A percentile compares a stretch with the other conserved stretches of the same genome.
phyloP scores from a whole-genome alignment of 2,113 vertebrate species.

The Catharus bicknelli region DNA sequence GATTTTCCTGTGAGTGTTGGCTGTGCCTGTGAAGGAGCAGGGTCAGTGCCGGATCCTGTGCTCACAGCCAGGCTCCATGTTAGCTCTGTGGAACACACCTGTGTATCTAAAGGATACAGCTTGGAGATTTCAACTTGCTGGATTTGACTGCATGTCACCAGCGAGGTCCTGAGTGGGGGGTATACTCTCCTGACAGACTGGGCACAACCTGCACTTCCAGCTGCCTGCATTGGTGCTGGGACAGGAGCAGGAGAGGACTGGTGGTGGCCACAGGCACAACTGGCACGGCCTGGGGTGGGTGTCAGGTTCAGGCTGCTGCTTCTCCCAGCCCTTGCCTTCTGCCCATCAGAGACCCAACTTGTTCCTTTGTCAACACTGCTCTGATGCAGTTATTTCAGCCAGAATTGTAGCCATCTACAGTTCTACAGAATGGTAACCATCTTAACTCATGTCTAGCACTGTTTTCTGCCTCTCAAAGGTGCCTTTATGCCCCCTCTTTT shows the following conservation, averaged over 20 bases:
- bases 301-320: neutral
- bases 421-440: neutral
- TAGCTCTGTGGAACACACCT: neutral
- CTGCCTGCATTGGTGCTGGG: neutral
- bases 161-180: neutral
- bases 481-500: neutral
- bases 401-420: neutral
- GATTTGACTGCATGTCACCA: neutral
- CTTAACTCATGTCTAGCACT: neutral
- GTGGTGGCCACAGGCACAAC: neutral
- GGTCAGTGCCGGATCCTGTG: neutral
- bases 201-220: neutral
- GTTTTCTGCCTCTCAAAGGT: neutral
- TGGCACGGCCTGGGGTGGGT: neutral
- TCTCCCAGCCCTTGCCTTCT: neutral
- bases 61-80: accelerated
- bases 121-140: neutral
- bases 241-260: neutral
- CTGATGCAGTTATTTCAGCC: neutral
- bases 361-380: neutral
- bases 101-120: neutral
- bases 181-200: neutral
- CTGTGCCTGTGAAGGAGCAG: neutral
- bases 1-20: neutral
- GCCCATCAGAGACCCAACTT: neutral